Percentiles rank a stretch among this genome's conserved stretches.
These are phyloP conservation scores for Lithophane semibrunnea DNA, from an alignment of 2,888 invertebrate genomes.

Conservation along the genomic window DNA sequence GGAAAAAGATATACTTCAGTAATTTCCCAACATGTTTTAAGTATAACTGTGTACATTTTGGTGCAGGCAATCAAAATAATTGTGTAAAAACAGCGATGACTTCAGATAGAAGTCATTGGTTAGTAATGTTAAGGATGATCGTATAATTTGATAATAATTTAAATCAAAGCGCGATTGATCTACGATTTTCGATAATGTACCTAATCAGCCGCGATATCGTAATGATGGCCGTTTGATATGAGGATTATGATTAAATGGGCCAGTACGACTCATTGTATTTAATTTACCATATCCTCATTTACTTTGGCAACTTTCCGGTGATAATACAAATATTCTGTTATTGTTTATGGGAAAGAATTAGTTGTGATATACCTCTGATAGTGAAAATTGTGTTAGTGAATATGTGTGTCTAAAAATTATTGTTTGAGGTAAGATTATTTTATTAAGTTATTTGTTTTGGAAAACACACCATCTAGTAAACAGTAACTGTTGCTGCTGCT, in stretches of 20 bases:
- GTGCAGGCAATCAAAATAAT: slow-evolving; percentile 2
- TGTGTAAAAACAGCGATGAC: slow-evolving; percentile 31
- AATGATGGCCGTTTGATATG: slow-evolving; percentile 72
- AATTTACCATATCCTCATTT: slow-evolving; percentile 65
- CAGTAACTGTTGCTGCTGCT: neutral
- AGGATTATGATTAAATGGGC: slow-evolving; percentile 67
- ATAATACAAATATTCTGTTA: slow-evolving; percentile 58
- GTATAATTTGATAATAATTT: slow-evolving; percentile 56
- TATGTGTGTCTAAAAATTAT: slow-evolving; percentile 52
- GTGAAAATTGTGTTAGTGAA: slow-evolving; percentile 47
- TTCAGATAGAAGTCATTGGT: slow-evolving; percentile 43
- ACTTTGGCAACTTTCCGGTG: slow-evolving; percentile 59
- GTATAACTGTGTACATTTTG: slow-evolving; percentile 7
- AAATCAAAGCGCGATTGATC: slow-evolving; percentile 75
- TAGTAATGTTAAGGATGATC: slow-evolving; percentile 56
- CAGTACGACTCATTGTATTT: slow-evolving; percentile 52
- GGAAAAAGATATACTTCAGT: slow-evolving; percentile 7
- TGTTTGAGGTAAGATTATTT: slow-evolving; percentile 49
- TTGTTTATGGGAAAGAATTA: slow-evolving; percentile 55
- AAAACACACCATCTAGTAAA: neutral
- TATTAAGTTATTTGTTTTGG: slow-evolving; percentile 13
- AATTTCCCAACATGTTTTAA: slow-evolving; percentile 4
- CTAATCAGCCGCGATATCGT: slow-evolving; percentile 72
- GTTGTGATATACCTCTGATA: slow-evolving; percentile 45
- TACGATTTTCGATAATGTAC: slow-evolving; percentile 70